Conservation (phyloP, 2,888 invertebrate genomes). For the Muschampia plurimacula region DNA sequence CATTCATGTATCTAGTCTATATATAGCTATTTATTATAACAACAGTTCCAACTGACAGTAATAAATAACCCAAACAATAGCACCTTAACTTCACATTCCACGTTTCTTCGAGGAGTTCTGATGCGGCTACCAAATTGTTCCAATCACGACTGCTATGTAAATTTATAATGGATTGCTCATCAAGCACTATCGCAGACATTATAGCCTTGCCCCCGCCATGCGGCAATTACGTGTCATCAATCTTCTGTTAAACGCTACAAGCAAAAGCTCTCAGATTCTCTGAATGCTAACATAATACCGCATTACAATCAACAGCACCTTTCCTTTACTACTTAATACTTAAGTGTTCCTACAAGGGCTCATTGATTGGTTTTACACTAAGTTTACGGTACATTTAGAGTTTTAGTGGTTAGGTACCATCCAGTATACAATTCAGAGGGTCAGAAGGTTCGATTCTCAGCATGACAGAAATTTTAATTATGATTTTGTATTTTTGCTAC, state of each 20-base stretch:
- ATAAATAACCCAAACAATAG: neutral
- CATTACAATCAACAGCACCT: conserved; percentile 52
- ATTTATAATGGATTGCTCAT: conserved; percentile 73
- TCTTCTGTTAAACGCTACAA: conserved; percentile 72
- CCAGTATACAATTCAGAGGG: too few species aligned
- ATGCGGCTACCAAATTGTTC: conserved; percentile 29
- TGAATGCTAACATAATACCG: conserved; percentile 52
- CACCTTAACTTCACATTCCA: conserved; percentile 35
- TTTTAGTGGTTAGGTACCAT: too few species aligned
- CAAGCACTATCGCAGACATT: conserved; percentile 62
- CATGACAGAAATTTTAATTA: too few species aligned
- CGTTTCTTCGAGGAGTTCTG: conserved; percentile 22
- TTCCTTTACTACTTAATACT: conserved; percentile 42
- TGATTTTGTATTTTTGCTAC: too few species aligned
- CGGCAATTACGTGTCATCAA: conserved; percentile 68
- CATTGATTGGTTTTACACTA: conserved; percentile 28
- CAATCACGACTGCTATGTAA: conserved; percentile 65
- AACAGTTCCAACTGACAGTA: neutral
- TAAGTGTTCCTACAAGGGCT: conserved; percentile 27
- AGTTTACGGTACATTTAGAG: neutral
- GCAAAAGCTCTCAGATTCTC: conserved; percentile 68
- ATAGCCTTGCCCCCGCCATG: conserved; percentile 64
- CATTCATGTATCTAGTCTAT: too few species aligned
- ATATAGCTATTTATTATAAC: too few species aligned
- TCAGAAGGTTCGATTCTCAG: too few species aligned